phyloP scores from a whole-genome alignment of 2,113 vertebrate genomes.

The Nicator chloris region DNA sequence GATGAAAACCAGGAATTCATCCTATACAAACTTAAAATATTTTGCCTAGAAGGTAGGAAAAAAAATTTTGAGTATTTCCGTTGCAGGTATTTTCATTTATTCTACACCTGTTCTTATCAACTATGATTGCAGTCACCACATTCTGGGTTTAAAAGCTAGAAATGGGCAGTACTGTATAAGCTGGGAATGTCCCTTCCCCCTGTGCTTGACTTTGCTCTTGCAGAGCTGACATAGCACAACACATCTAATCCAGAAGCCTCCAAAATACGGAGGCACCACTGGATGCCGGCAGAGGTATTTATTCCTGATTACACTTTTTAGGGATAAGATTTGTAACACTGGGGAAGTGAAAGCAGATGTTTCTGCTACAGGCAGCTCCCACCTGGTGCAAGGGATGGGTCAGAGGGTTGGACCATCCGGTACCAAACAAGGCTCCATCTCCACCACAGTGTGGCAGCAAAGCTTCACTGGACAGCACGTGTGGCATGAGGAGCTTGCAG shows the following conservation, averaged over 20 bases:
- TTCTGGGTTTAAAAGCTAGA: neutral
- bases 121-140: neutral
- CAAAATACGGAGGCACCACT: neutral
- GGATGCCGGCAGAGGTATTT: neutral
- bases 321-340: neutral
- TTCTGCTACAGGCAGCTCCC: neutral
- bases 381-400: neutral
- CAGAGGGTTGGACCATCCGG: neutral
- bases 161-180: neutral
- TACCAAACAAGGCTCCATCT: neutral
- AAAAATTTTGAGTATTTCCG: neutral
- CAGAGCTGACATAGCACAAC: neutral
- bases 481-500: neutral
- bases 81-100: neutral
- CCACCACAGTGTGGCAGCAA: conserved; percentile 56
- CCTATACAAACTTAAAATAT: neutral
- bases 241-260: neutral
- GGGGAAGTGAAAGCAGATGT: neutral
- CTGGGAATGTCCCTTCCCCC: neutral
- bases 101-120: neutral
- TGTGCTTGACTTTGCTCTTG: neutral
- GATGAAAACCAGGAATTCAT: neutral
- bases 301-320: neutral
- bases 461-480: neutral
- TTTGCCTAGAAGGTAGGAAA: neutral